Base-by-base conservation (phyloP, 2,113 vertebrate genomes). In the Promerops cafer region DNA sequence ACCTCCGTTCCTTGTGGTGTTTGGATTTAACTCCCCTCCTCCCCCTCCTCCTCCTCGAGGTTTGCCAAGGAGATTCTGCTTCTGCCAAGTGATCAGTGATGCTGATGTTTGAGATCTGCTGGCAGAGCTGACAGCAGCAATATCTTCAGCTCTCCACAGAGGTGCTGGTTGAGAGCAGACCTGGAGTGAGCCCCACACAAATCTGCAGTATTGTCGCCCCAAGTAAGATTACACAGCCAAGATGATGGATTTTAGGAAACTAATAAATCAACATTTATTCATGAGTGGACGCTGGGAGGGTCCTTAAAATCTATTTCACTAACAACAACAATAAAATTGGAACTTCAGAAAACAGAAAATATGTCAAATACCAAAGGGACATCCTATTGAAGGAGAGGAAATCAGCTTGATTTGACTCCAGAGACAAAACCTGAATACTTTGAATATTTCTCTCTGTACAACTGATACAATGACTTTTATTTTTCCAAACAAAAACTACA, bases 1-100 rank as follows among this genome's bases (percentile, higher is more conserved):
- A n/a, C 21, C 50, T 60, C 26, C 0, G 0, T 24, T 80, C 53
- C 57, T 50, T 68, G 35, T 8, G 16, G 24, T 0, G 0, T 39
- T 69, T 16, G 35, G 22, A 40, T 77, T 65, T 86, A 83, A 63
- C 33, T 84, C 14, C 6, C 4, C 12, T 60, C 13, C 4, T 74
- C 12, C 30, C 50, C 53, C 31, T 27, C 35, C 2, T 81, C 57
- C 31, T 69, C 23, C 47, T 74, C n/a, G 1, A 93, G 35, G 40
- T 23, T 16, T 1, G 3, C 53, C 27, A 20, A 79, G 47, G 37
- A 69, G 21, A 91, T 70, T 17, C 39, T 60, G 13, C 44, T 74
- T n/a, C 31, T 60, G 56, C 52, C 70, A 64, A 45, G 64, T 6
- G 33, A n/a, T 54, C 64, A 7, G 44, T 6, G 84, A 42, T 23